Evolutionary conservation across 2,113 vertebrate species (phyloP), one percentile per base, ranked within the genome.

Genomic region (Perca schrenkii): DNA sequence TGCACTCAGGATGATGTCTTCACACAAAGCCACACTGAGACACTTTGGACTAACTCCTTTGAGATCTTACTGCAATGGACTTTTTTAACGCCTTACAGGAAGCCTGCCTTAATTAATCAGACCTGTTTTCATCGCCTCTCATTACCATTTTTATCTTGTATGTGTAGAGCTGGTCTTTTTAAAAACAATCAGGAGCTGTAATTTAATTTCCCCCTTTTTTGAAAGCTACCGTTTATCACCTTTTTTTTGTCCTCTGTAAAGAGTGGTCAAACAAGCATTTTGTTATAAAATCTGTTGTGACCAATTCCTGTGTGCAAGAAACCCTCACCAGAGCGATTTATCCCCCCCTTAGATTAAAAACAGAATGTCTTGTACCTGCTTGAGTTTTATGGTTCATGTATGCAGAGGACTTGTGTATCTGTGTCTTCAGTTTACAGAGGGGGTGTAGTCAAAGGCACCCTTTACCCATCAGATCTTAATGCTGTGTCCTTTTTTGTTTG

Each of bases 201-300:
- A 86, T 87, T 93, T 84, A 92, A 88, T 80, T 82, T 8, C 14
- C 28, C n/a, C 10, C n/a, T 6, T 13, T 72, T 82, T 70, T 80
- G 74, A 82, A 89, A 90, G 89, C 83, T 90, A 85, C 91, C 77
- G 79, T 93, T 88, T 25, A 88, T 86, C 77, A 57, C 22, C n/a
- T 76, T 60, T 72, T 72, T 25, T 74, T 68, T 90, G 75, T 90
- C 91, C 79, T 84, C 87, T 91, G 90, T 81, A 79, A 92, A 92
- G 92, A 93, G 93, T 87, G 93, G 92, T 95, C 93, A 94, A 92
- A 95, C 92, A 93, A 95, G 95, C 94, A 95, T 92, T 95, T 95
- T 95, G 89, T 93, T 82, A 78, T 11, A 77, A 69, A 81, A 91
- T 86, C 75, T 82, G 77, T 92, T 85, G 63, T 87, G 90, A 93